Percentiles rank a stretch among this genome's conserved stretches.
Evolutionary conservation across 2,888 invertebrate genomes (phyloP).

Genomic region (Habrosyne pyritoides): DNA sequence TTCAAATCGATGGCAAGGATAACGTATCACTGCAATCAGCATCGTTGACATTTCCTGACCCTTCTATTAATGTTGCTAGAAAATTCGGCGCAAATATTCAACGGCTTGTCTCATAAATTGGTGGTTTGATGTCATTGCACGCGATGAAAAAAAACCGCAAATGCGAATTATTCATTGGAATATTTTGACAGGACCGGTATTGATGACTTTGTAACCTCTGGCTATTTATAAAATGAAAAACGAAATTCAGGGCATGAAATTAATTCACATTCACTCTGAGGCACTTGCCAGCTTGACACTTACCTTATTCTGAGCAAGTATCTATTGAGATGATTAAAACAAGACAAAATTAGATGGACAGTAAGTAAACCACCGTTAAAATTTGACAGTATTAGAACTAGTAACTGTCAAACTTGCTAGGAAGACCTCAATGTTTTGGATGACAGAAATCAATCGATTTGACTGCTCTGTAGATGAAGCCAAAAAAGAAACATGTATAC

Average conservation of each 20-base stretch:
- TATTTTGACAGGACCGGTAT: not conserved
- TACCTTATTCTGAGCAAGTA: not conserved
- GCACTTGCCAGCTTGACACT: not conserved
- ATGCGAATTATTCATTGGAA: not conserved
- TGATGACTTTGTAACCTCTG: not conserved
- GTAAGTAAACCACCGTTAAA: not conserved
- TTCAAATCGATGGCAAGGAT: constrained; percentile 56
- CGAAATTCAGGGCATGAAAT: not conserved
- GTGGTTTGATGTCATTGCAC: not conserved
- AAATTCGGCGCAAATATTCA: constrained; percentile 47
- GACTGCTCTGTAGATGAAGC: not conserved
- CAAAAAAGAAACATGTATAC: too few species aligned
- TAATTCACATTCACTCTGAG: not conserved
- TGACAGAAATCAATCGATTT: not conserved
- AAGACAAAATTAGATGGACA: not conserved
- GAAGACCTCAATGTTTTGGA: not conserved
- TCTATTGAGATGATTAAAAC: not conserved
- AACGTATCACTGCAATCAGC: constrained; percentile 41
- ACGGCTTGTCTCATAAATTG: not conserved
- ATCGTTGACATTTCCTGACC: constrained; percentile 57
- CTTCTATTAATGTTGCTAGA: constrained; percentile 56
- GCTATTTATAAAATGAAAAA: not conserved
- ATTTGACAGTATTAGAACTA: not conserved
- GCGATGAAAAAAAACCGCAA: not conserved
- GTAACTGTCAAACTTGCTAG: too few species aligned